Percentiles rank a stretch among this genome's conserved stretches.
phyloP scores from a whole-genome alignment of 2,113 vertebrate genomes.

The Callaeas wilsoni region DNA sequence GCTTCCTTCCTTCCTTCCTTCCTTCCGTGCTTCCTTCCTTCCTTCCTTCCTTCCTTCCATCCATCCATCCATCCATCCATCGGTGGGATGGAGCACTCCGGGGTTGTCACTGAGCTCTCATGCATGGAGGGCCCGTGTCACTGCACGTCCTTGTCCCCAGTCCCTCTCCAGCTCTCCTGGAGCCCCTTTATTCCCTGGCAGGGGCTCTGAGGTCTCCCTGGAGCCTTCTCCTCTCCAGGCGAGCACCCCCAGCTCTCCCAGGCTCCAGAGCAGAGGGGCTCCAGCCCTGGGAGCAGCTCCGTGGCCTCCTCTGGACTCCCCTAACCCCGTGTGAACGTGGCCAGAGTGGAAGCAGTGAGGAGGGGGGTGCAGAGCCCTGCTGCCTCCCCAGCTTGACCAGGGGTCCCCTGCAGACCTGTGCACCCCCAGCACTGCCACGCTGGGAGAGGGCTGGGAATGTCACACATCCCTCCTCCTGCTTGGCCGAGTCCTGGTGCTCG shows the following conservation, averaged over 20 bases:
- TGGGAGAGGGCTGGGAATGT: background rate
- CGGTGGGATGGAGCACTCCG: accelerated
- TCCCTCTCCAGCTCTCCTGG: background rate
- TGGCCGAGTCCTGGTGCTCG: accelerated
- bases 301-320: background rate
- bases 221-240: background rate
- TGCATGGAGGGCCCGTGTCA: accelerated
- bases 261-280: background rate
- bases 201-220: background rate
- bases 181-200: background rate
- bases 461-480: accelerated
- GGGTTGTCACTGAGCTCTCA: background rate
- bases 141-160: background rate
- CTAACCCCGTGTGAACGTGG: accelerated
- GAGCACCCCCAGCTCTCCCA: background rate
- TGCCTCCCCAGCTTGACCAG: no score
- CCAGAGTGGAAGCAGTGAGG: background rate
- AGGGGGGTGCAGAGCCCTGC: background rate
- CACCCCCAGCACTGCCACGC: background rate
- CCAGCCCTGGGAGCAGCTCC: background rate
- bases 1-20: background rate
- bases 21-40: no score
- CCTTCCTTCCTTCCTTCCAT: background rate
- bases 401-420: background rate
- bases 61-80: no score